Evolutionary conservation across 2,797 vertebrate genomes (phyloP).

Genomic region (Pygocentrus nattereri): DNA sequence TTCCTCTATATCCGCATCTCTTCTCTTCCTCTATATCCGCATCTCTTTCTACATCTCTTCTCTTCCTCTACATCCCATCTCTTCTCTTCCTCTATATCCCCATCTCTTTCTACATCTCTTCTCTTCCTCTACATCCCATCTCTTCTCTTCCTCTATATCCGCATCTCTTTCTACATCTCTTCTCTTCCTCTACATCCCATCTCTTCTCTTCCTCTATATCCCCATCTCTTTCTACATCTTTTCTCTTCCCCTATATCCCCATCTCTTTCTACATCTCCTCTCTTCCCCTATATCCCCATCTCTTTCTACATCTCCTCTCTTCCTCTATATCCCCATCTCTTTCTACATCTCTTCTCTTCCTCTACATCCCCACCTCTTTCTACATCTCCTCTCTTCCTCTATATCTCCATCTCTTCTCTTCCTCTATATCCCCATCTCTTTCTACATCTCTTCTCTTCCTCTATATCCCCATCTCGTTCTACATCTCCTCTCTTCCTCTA

Average conservation of each 20-base stretch:
- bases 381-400: constrained; percentile 12
- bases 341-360: too few species aligned
- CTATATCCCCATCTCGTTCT: background rate
- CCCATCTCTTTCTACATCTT: too few species aligned
- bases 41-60: constrained; percentile 41
- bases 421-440: too few species aligned
- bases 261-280: too few species aligned
- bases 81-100: background rate
- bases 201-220: background rate
- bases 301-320: too few species aligned
- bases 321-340: too few species aligned
- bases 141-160: constrained; percentile 3
- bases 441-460: constrained; percentile 28
- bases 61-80: constrained; percentile 42
- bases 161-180: too few species aligned
- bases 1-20: background rate
- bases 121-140: background rate
- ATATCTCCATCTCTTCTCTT: background rate
- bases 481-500: constrained; percentile 46
- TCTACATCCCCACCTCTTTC: background rate
- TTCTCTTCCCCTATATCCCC: too few species aligned
- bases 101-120: constrained; percentile 15
- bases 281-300: too few species aligned
- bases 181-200: too few species aligned
- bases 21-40: constrained; percentile 45